phyloP scores from a whole-genome alignment of 2,888 invertebrate genomes.

The Drosophila algonquin region DNA sequence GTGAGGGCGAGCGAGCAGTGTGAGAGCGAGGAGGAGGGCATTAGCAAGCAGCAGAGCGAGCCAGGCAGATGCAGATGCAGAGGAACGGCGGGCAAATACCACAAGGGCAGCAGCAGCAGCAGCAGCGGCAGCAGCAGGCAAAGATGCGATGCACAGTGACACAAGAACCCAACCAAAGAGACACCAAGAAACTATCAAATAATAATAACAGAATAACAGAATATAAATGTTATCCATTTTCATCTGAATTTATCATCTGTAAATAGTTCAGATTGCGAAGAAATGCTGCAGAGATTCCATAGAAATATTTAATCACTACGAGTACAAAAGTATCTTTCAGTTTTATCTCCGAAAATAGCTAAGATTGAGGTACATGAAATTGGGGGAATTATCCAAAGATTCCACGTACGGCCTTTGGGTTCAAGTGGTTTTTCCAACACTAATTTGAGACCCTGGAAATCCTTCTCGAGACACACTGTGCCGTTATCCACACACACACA shows the following conservation, averaged over 20 bases:
- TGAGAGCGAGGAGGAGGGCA: slow-evolving; percentile 14
- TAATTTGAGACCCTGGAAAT: neutral
- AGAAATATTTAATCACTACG: neutral
- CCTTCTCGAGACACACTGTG: slow-evolving; percentile 25
- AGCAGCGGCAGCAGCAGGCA: neutral
- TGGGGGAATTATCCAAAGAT: neutral
- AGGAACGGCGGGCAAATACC: slow-evolving; percentile 11
- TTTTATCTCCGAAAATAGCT: neutral
- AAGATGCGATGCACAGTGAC: slow-evolving; percentile 2
- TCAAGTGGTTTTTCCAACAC: slow-evolving; percentile 11
- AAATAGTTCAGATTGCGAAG: neutral
- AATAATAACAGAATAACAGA: too few relatives aligned
- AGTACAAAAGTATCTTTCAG: neutral
- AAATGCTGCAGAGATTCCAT: neutral
- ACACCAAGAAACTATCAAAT: neutral
- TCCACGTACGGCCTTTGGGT: neutral
- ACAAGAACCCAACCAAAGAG: neutral
- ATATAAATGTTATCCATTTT: neutral
- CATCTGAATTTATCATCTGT: neutral
- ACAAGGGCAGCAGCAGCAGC: neutral
- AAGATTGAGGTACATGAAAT: neutral
- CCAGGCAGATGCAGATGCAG: slow-evolving; percentile 5
- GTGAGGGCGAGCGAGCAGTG: neutral
- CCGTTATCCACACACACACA: slow-evolving; percentile 22
- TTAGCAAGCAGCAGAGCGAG: slow-evolving; percentile 15